Base-by-base conservation (phyloP, 2,113 vertebrate genomes). In the Hemibagrus wyckioides region DNA sequence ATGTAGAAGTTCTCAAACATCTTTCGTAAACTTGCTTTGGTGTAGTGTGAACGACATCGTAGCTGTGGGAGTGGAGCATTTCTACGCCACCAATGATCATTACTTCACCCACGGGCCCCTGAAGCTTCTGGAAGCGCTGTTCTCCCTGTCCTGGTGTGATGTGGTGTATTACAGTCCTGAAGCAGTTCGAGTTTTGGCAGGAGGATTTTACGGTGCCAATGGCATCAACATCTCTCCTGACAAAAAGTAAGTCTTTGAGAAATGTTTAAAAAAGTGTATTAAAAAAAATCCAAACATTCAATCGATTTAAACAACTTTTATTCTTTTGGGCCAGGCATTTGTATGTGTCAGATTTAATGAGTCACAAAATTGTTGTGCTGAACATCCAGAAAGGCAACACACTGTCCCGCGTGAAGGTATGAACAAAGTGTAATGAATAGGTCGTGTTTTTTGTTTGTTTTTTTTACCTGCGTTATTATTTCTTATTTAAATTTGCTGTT, bases 31-130 rank as follows among this genome's bases (percentile, higher is more conserved):
- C 14, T 85, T 33, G 77, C 77, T 25, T 65, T 86, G 89, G 94
- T 88, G 9, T 88, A 99, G 98, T 82, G 93, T 98, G 82, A 99
- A 99, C 89, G 97, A 99, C 87, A 89, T 99, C 65, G 93, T 98
- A 48, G 97, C 96, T 44, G n/a, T 97, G 3, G 96, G 97, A 84
- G 92, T 93, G 28, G 97, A 99, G 3, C 94, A 94, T 86, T 99
- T 99, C 93, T 99, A 98, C 88, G 97, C 96, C 87, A 98, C 97
- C 82, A 99, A 98, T 67, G 97, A 99, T 86, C 95, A 93, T 90
- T 99, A 97, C 93, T 98, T 96, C 89, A 82, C 28, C 0, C 87
- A 92, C 41, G 25, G 65, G 6, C 5, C 89, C 86, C 54, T 97
- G 39, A 57, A 84, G 83, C 0, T 65, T 0, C 6, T 97, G 83